Evolutionary conservation across 2,113 vertebrate genomes (phyloP), one percentile per base, ranked within the genome.

Genomic region (Grammomys dolichurus): DNA sequence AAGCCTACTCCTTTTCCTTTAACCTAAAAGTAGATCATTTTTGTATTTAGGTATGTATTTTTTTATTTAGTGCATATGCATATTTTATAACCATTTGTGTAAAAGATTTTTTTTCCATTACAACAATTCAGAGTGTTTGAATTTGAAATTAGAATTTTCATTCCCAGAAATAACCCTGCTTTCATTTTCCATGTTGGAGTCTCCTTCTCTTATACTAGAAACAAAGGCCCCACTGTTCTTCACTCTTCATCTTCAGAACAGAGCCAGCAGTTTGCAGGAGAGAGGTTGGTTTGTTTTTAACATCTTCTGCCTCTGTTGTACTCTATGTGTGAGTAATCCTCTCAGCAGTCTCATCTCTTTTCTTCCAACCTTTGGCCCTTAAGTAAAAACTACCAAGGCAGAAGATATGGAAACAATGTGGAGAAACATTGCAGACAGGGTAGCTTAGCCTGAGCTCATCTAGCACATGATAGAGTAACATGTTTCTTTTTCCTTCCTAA

Each of bases 101-200:
- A 89, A 60, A 33, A 46, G 22, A 90, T 43, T 85, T 93, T 54
- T 13, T 69, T 69, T 11, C 14, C 65, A 14, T 73, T 90, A 54
- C 17, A 72, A 22, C 16, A 54, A 28, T 73, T 90, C 36, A 93
- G 17, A 93, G 70, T 75, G 46, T 69, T 46, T 91, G 67, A 90
- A 91, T 91, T 87, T 90, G 65, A 91, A 92, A 81, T 81, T 63
- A 81, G 54, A 91, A 73, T 90, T 93, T 81, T 73, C 43, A 84
- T 70, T 89, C 51, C n/a, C 7, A 56, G 31, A 92, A 84, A 28
- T 67, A 48, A 70, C 17, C 51, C 33, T 89, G 33, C 40, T 60
- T 89, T 94, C 16, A n/a, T 93, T 58, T 86, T 73, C 43, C 13
- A 20, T 72, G 9, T 85, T 81, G 33, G 40, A 94, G 91, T 65